Evolutionary conservation across 2,113 vertebrate genomes (phyloP).

Genomic region (Ariopsis seemanni): DNA sequence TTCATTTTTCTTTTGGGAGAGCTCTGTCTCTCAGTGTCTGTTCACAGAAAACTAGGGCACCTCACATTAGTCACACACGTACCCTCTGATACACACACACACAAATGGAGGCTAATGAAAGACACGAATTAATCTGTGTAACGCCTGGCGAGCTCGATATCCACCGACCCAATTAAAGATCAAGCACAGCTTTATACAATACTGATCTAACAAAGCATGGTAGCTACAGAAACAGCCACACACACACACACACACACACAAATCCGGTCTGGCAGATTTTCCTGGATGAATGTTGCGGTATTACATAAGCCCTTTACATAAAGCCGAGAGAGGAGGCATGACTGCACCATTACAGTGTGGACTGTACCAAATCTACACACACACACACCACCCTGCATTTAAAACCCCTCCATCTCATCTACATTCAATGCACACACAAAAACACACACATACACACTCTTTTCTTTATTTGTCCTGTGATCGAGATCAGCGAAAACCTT

Average conservation of each 20-base stretch:
- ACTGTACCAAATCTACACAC: conserved; percentile 65
- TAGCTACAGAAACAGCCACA: not conserved
- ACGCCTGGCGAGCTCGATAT: not conserved
- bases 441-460: not conserved
- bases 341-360: conserved; percentile 68
- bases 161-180: conserved; percentile 33
- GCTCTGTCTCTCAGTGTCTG: conserved; percentile 10
- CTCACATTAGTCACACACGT: conserved; percentile 50
- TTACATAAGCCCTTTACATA: conserved; percentile 76
- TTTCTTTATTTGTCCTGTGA: not conserved
- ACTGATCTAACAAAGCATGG: not conserved
- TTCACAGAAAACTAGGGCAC: conserved; percentile 50
- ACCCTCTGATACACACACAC: conserved; percentile 32
- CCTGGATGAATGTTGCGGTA: conserved; percentile 62
- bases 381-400: conserved; percentile 39
- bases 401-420: conserved; percentile 36
- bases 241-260: conserved; percentile 30
- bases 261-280: conserved; percentile 58
- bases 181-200: not conserved
- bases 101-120: conserved; percentile 31
- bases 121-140: conserved; percentile 38
- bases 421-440: conserved; percentile 45
- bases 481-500: not conserved
- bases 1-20: no score
- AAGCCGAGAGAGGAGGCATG: conserved; percentile 52